phyloP scores from a whole-genome alignment of 2,113 vertebrate species.

The Gallinago jamesoni region DNA sequence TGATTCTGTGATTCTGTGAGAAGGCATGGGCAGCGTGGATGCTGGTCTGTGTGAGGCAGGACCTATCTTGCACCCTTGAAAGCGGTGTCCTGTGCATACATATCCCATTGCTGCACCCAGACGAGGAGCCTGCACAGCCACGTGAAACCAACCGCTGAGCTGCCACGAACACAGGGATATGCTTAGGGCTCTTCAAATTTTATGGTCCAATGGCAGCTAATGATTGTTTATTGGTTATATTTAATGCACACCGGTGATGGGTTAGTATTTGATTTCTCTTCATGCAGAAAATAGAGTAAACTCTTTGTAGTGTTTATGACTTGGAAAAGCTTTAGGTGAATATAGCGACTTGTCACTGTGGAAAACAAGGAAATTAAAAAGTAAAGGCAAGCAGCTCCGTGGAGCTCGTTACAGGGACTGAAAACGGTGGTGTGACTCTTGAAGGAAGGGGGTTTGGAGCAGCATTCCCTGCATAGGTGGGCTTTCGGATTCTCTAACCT shows the following conservation, averaged over 20 bases:
- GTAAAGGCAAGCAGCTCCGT: not conserved
- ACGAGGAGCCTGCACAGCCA: not conserved
- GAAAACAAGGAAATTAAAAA: slow-evolving; percentile 45
- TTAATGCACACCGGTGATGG: slow-evolving; percentile 50
- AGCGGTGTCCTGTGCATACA: not conserved
- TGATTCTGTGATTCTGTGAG: not conserved
- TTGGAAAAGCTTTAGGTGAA: slow-evolving; percentile 12
- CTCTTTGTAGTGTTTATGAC: slow-evolving; percentile 40
- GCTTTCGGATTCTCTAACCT: not conserved
- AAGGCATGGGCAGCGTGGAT: not conserved
- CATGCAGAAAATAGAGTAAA: slow-evolving; percentile 61
- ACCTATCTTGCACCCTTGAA: not conserved
- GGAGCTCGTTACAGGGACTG: not conserved
- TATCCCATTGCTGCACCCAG: not conserved
- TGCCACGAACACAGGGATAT: slow-evolving; percentile 2
- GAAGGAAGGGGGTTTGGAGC: not conserved
- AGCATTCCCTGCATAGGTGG: not conserved
- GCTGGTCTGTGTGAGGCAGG: not conserved
- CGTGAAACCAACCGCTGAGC: not conserved
- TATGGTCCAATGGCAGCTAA: slow-evolving; percentile 42
- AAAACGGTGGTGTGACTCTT: not conserved
- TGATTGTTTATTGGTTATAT: slow-evolving; percentile 67
- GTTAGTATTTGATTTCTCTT: slow-evolving; percentile 54
- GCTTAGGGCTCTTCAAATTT: slow-evolving; percentile 44
- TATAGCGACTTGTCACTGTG: not conserved